Evolutionary conservation across 2,888 invertebrate genomes (phyloP).

Genomic region (Philaethria dido): DNA sequence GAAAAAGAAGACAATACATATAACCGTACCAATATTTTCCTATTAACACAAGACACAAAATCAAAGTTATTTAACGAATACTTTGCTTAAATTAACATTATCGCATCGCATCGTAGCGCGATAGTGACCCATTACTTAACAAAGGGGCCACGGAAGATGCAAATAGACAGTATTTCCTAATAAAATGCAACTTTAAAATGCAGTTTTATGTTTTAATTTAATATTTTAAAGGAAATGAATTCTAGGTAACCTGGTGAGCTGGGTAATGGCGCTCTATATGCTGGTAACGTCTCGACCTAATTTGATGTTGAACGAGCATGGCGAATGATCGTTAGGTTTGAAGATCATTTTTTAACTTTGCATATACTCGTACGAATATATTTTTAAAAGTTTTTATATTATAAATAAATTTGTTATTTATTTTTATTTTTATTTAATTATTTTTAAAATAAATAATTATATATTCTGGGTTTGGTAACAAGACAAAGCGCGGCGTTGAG

Average conservation of each 20-base stretch:
- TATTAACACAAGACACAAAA: background rate
- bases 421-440: too few species aligned
- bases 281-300: constrained; percentile 39
- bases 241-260: constrained; percentile 27
- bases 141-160: constrained; percentile 1
- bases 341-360: constrained; percentile 33
- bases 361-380: background rate
- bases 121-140: constrained; percentile 14
- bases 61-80: background rate
- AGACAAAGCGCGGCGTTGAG: too few species aligned
- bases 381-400: background rate
- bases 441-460: too few species aligned
- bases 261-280: constrained; percentile 36
- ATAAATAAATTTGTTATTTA: background rate
- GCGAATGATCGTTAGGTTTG: constrained; percentile 32
- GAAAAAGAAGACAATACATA: too few species aligned
- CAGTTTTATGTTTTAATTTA: constrained; percentile 25
- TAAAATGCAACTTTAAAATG: constrained; percentile 9
- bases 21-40: background rate
- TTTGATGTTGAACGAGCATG: constrained; percentile 36
- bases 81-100: background rate
- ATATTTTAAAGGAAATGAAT: constrained; percentile 32
- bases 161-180: constrained; percentile 11
- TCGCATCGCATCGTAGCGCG: background rate
- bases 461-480: too few species aligned